A percentile compares a stretch with the other conserved stretches of the same genome.
Conservation (phyloP, 2,797 vertebrate species). For the Artibeus jamaicensis region DNA sequence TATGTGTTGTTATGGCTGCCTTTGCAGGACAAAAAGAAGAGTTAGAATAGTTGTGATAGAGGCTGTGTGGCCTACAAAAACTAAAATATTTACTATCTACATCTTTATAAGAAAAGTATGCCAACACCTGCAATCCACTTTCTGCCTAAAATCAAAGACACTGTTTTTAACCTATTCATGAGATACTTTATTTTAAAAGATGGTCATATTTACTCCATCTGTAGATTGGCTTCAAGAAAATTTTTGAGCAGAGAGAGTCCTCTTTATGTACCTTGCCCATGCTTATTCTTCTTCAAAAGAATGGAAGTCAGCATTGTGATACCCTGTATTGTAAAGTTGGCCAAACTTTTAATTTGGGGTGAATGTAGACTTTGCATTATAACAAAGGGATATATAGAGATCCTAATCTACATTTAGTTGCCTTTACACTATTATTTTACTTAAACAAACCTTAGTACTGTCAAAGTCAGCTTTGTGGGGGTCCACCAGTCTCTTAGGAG, state of each 20-base stretch:
- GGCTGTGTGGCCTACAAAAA: background rate
- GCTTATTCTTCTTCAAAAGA: slow-evolving; percentile 21
- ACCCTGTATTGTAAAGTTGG: background rate
- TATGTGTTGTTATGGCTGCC: slow-evolving; percentile 1
- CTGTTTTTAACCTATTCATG: background rate
- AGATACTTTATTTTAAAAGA: slow-evolving; percentile 3
- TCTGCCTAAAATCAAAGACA: background rate
- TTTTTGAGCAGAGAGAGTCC: background rate
- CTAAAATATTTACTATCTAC: background rate
- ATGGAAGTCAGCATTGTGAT: background rate
- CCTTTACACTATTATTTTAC: slow-evolving; percentile 36
- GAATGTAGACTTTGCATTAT: background rate
- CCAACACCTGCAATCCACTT: background rate
- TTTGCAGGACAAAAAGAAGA: background rate
- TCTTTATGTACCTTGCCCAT: background rate
- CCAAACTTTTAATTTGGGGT: background rate
- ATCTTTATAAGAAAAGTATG: background rate
- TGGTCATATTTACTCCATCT: background rate
- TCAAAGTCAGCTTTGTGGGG: slow-evolving; percentile 1
- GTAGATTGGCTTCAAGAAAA: background rate
- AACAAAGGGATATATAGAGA: slow-evolving; percentile 5
- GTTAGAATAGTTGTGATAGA: background rate
- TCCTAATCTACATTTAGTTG: slow-evolving; percentile 2
- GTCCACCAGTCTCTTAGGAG: background rate
- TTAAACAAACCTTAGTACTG: slow-evolving; percentile 37